Evolutionary conservation across 2,113 vertebrate genomes (phyloP), one percentile per base, ranked within the genome.

Genomic region (Ivindomyrus marchei): DNA sequence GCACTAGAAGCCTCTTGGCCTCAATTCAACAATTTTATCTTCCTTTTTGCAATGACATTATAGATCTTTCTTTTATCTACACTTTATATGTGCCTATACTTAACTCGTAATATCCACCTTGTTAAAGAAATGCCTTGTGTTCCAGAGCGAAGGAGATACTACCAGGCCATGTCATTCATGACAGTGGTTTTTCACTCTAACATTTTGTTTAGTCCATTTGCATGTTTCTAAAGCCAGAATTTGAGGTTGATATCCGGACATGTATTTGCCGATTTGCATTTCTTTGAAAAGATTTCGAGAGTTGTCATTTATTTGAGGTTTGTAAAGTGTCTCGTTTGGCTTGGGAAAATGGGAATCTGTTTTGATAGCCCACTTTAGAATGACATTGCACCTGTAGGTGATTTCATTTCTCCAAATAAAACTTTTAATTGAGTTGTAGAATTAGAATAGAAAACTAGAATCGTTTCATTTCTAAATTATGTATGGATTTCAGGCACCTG

Each of bases 391-490:
- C 90, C 90, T 91, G 90, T 49, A 77, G 31, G 50, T 49, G 70
- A 91, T 92, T 89, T 89, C 90, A 88, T 91, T 89, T 87, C 89
- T 91, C 90, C 91, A 92, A 92, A 92, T 92, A 93, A 88, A 87
- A 90, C 88, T 62, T 86, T 88, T 53, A n/a, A 88, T 89, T 8
- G 27, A 21, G 46, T 88, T 52, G 87, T 87, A 45, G 83, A 91
- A 85, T 36, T 56, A 91, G 92, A 93, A 94, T 91, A 39, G 90
- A 93, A 93, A 93, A 91, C 90, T 92, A 85, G 58, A 86, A 88
- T 56, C 90, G 92, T 93, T 93, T 93, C 93, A 93, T 93, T 92
- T 93, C 91, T 92, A 88, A 91, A 87, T 66, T 42, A 87, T 39
- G n/a, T 87, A 91, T 91, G 90, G 89, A 90, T 90, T 89, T 85